These are phyloP conservation scores for Lutjanus argentimaculatus DNA, from an alignment of 2,797 vertebrate species.

Conservation along the genomic window DNA sequence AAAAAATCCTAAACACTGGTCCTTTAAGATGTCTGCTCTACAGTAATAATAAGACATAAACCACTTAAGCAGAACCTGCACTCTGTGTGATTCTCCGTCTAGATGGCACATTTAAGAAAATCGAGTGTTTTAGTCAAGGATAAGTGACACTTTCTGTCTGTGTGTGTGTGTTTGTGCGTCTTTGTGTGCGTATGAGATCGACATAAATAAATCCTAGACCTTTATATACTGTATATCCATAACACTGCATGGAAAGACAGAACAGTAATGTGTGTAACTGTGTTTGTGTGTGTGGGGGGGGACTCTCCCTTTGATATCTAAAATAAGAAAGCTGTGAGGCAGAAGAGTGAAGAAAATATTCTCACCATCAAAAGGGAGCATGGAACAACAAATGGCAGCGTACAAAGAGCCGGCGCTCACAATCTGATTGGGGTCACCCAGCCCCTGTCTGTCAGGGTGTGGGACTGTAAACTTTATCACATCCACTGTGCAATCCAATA, in stretches of 20 bases:
- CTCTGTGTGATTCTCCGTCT: conserved; percentile 10
- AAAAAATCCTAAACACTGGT: too few species aligned
- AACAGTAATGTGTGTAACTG: conserved; percentile 10
- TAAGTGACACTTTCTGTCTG: not conserved
- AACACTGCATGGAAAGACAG: conserved; percentile 18
- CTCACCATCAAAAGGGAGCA: conserved; percentile 56
- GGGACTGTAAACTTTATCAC: conserved; percentile 67
- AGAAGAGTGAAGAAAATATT: conserved; percentile 67
- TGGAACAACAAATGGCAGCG: conserved; percentile 58
- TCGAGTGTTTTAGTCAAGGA: not conserved
- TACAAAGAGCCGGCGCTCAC: conserved; percentile 43
- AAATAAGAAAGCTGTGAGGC: conserved; percentile 68
- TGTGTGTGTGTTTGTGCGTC: not conserved
- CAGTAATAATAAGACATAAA: not conserved
- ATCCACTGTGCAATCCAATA: conserved; percentile 56
- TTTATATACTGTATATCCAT: not conserved
- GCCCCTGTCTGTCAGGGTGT: conserved; percentile 41
- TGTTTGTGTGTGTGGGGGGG: conserved; percentile 5
- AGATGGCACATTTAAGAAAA: not conserved
- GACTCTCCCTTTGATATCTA: conserved; percentile 64
- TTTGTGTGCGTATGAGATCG: not conserved
- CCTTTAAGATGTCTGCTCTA: not conserved
- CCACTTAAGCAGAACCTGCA: not conserved
- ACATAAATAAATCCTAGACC: conserved; percentile 11
- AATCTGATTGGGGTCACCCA: conserved; percentile 68